Evolutionary conservation across 2,113 vertebrate genomes (phyloP).

Genomic region (Entomyzon cyanotis): DNA sequence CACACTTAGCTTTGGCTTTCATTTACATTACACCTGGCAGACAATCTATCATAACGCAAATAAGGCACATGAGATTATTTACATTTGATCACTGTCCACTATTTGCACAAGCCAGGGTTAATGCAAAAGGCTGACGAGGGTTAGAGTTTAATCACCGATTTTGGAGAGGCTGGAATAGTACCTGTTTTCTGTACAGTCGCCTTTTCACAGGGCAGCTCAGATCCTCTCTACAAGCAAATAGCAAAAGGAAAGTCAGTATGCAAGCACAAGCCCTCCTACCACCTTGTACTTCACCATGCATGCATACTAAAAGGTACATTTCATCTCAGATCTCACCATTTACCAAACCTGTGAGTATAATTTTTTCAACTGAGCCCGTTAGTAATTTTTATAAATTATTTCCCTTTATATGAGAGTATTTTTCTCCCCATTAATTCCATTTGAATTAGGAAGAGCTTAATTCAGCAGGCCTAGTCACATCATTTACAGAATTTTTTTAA

Average conservation of each 20-base stretch:
- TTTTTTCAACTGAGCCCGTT: background rate
- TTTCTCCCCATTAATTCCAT: background rate
- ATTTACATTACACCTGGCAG: conserved; percentile 31
- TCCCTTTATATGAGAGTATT: background rate
- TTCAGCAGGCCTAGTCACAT: background rate
- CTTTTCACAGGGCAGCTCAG: background rate
- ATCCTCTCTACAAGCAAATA: conserved; percentile 21
- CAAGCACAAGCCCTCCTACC: background rate
- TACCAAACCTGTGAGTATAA: background rate
- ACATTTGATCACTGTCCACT: conserved; percentile 41
- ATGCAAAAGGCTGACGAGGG: background rate
- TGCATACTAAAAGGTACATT: background rate
- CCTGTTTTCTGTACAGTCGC: background rate
- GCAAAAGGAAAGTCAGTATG: conserved; percentile 37
- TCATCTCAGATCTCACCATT: background rate
- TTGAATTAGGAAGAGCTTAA: background rate
- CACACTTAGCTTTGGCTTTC: conserved; percentile 52
- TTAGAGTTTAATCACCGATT: background rate
- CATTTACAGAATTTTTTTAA: background rate
- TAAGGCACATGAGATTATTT: conserved; percentile 20
- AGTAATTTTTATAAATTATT: background rate
- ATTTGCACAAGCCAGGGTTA: conserved; percentile 20
- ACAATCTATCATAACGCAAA: conserved; percentile 47
- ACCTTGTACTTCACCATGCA: background rate
- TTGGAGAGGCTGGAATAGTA: background rate